Evolutionary conservation across 2,113 vertebrate genomes (phyloP).

Genomic region (Aegotheles bennettii): DNA sequence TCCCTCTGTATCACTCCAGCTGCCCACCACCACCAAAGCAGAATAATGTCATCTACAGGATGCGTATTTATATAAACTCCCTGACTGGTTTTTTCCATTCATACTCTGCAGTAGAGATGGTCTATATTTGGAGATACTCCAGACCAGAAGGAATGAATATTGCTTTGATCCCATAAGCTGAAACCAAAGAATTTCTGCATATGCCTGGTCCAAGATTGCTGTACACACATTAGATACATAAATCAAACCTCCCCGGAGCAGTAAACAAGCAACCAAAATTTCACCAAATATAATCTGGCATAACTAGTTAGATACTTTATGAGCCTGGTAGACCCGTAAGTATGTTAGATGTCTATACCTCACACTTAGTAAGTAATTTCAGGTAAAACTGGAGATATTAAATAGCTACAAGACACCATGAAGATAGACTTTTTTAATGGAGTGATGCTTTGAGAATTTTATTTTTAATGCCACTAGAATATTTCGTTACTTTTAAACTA

Average conservation of each 20-base stretch:
- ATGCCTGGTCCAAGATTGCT: not conserved
- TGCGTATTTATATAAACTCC: not conserved
- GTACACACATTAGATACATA: not conserved
- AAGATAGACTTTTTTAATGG: not conserved
- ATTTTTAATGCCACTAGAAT: not conserved
- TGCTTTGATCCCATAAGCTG: not conserved
- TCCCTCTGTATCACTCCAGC: not conserved
- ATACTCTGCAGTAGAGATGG: not conserved
- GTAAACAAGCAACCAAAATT: not conserved
- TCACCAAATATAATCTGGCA: not conserved
- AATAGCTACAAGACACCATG: not conserved
- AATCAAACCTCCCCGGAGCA: not conserved
- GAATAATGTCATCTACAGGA: not conserved
- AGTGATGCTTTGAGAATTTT: not conserved
- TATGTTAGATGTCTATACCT: not conserved
- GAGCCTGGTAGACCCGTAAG: not conserved
- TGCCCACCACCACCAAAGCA: not conserved
- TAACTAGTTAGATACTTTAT: not conserved
- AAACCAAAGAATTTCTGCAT: not conserved
- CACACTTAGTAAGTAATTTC: not conserved
- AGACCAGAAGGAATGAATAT: constrained; percentile 11
- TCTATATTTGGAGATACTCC: constrained; percentile 6
- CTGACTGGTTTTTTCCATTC: not conserved
- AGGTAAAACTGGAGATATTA: not conserved
- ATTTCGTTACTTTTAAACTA: not conserved